Evolutionary conservation across 2,113 vertebrate genomes (phyloP).

Genomic region (Cichladusa arquata): DNA sequence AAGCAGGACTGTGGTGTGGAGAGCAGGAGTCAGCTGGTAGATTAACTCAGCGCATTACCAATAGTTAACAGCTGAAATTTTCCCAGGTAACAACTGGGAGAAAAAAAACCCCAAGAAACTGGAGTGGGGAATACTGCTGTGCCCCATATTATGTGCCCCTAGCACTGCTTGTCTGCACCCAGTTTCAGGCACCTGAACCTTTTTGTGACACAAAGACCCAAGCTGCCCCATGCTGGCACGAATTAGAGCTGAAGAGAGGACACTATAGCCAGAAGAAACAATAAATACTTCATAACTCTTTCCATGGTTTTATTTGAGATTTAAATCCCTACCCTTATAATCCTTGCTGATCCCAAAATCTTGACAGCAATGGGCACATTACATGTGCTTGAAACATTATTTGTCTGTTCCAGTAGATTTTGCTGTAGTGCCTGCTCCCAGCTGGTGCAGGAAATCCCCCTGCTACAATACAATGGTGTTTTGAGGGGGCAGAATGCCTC

Average conservation of each 20-base stretch:
- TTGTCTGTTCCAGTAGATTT: not conserved
- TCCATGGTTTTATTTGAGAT: not conserved
- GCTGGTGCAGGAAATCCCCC: not conserved
- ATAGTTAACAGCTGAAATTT: not conserved
- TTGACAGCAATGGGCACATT: not conserved
- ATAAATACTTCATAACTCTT: not conserved
- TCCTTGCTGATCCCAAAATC: not conserved
- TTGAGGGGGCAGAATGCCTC: not conserved
- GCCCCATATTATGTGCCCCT: not conserved
- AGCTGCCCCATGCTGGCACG: accelerated
- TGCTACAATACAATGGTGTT: not conserved
- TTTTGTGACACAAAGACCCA: not conserved
- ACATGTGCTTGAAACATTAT: not conserved
- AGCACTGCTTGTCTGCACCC: not conserved
- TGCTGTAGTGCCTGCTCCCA: not conserved
- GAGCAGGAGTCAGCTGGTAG: not conserved
- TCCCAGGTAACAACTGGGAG: not conserved
- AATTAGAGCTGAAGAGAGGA: not conserved
- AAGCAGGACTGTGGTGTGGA: not conserved
- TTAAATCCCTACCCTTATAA: not conserved
- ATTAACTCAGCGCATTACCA: not conserved
- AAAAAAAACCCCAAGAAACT: accelerated
- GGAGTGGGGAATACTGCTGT: not conserved
- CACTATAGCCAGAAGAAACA: not conserved
- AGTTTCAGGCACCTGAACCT: not conserved